Conservation (phyloP, 2,797 vertebrate species). For the Ambastaia sidthimunki region DNA sequence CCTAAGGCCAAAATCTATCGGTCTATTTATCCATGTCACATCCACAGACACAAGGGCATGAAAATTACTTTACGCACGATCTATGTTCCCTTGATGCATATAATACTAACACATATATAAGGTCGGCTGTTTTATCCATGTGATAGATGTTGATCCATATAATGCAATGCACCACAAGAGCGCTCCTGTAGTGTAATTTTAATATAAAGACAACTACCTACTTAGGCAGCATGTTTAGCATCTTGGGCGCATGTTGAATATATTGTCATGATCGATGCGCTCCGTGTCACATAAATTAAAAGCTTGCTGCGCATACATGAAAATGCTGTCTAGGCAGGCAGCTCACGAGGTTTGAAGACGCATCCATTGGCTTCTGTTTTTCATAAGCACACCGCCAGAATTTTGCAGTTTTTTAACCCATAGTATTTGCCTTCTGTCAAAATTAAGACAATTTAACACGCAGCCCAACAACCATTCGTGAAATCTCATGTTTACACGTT, state of each 20-base stretch:
- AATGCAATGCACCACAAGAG: slow-evolving; percentile 1
- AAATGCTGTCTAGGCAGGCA: slow-evolving; percentile 26
- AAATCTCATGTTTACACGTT: slow-evolving; percentile 8
- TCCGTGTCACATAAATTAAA: neutral
- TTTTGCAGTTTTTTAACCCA: neutral
- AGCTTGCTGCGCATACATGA: neutral
- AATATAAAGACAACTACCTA: neutral
- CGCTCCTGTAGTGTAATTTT: neutral
- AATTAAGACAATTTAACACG: neutral
- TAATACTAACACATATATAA: neutral
- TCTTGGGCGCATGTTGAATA: slow-evolving; percentile 5
- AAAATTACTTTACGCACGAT: neutral
- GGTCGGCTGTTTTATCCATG: too few relatives aligned
- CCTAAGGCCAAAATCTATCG: slow-evolving; percentile 36
- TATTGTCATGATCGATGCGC: neutral
- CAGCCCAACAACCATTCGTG: neutral
- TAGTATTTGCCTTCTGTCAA: neutral
- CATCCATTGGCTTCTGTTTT: slow-evolving; percentile 3
- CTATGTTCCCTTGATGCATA: neutral
- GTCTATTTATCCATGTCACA: slow-evolving; percentile 24
- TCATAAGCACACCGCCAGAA: neutral
- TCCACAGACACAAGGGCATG: slow-evolving; percentile 9
- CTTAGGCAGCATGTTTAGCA: neutral
- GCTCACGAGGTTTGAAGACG: neutral
- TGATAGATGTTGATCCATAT: neutral